Conservation (phyloP, 30 jellyfish, hydroid and myxozoan species). For the Cassiopea xamachana region DNA sequence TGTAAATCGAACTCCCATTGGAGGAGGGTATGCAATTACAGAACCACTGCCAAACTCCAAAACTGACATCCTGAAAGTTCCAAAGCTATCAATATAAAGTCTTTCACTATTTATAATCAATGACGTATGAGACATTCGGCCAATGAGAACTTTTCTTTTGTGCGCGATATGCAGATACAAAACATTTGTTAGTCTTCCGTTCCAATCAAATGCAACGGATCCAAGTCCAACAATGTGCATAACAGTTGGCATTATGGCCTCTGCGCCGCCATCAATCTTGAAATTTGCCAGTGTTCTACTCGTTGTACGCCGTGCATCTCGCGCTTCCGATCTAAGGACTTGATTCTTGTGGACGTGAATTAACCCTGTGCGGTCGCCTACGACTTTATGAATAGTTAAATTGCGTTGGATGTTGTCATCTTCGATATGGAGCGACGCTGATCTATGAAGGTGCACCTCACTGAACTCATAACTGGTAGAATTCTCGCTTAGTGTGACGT, state of each 20-base stretch:
- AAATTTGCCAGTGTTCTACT: constrained; percentile 67
- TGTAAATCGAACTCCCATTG: constrained; percentile 75
- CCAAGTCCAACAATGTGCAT: constrained; percentile 74
- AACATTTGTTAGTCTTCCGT: constrained; percentile 64
- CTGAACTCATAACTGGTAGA: constrained; percentile 44
- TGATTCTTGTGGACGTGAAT: constrained; percentile 70
- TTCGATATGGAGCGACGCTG: constrained; percentile 47
- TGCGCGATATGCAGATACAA: constrained; percentile 65
- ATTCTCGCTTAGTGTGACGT: constrained; percentile 58
- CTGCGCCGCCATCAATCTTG: constrained; percentile 68
- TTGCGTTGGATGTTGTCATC: constrained; percentile 44
- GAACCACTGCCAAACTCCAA: constrained; percentile 77
- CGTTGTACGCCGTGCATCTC: constrained; percentile 68
- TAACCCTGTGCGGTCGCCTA: constrained; percentile 72
- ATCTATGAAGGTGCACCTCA: constrained; percentile 58
- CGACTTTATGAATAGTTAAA: constrained; percentile 47
- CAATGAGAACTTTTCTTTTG: constrained; percentile 58
- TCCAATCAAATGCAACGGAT: constrained; percentile 65
- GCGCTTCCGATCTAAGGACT: constrained; percentile 46
- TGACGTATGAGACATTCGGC: constrained; percentile 72
- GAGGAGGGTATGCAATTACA: constrained; percentile 71
- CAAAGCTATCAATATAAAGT: constrained; percentile 37
- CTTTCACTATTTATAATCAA: constrained; percentile 61
- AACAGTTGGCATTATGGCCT: constrained; percentile 70
- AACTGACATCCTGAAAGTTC: constrained; percentile 62